These are phyloP conservation scores for Chaitophorus viminalis DNA, from an alignment of 2,888 invertebrate species.

Conservation along the genomic window DNA sequence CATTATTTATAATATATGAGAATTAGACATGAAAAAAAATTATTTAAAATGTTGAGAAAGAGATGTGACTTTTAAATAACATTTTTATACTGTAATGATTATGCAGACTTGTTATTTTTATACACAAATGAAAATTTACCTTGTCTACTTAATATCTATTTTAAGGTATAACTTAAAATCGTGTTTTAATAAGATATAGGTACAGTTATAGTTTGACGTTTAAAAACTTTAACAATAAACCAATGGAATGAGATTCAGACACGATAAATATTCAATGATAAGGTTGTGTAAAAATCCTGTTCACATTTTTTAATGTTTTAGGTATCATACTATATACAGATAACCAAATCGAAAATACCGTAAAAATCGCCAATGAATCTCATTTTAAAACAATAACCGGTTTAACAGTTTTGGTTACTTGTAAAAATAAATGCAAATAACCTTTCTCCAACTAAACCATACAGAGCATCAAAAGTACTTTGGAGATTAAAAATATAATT, in stretches of 20 bases:
- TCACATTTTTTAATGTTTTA: not conserved
- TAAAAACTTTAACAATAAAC: conserved; percentile 32
- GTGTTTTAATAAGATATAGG: conserved; percentile 31
- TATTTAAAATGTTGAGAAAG: too few relatives aligned
- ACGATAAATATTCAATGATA: not conserved
- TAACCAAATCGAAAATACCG: not conserved
- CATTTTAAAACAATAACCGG: conserved; percentile 2
- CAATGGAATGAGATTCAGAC: conserved; percentile 10
- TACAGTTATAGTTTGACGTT: not conserved
- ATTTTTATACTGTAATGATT: too few relatives aligned
- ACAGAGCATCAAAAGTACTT: not conserved
- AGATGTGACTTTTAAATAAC: too few relatives aligned
- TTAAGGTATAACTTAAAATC: not conserved
- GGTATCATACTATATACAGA: not conserved
- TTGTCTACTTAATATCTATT: not conserved
- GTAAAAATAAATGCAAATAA: not conserved
- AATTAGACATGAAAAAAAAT: too few relatives aligned
- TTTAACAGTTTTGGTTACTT: not conserved
- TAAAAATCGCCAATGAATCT: not conserved
- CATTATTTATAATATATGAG: too few relatives aligned
- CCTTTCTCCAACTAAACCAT: not conserved
- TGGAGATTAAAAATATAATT: not conserved
- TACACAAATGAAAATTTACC: not conserved
- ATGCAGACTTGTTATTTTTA: not conserved
- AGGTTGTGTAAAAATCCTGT: not conserved